Conservation (phyloP, 2,113 vertebrate species). For the Grammomys surdaster region DNA sequence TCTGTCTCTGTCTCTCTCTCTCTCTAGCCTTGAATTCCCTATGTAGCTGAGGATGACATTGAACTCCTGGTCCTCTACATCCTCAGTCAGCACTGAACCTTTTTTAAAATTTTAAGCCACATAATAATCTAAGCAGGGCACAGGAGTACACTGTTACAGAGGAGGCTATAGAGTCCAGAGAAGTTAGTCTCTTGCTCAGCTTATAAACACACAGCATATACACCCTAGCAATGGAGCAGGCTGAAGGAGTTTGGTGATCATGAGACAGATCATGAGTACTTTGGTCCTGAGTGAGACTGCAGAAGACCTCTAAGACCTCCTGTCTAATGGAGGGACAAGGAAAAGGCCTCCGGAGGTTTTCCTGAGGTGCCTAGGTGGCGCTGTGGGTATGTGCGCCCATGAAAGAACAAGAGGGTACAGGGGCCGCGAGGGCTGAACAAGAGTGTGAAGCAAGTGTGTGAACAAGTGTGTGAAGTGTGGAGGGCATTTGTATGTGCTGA, state of each 20-base stretch:
- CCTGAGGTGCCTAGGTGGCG: rapidly evolving
- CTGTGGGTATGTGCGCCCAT: background rate
- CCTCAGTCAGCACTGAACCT: background rate
- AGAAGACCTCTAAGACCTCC: background rate
- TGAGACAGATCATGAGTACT: too few species aligned
- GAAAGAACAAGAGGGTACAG: background rate
- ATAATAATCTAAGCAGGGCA: background rate
- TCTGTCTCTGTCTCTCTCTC: background rate
- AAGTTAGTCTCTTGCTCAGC: background rate
- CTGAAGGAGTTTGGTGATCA: background rate
- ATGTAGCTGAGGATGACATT: background rate
- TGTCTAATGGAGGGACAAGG: background rate
- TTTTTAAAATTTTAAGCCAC: background rate
- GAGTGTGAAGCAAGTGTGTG: background rate
- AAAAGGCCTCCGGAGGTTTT: background rate
- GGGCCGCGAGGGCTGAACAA: background rate
- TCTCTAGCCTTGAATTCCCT: background rate
- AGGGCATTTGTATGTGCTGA: too few species aligned
- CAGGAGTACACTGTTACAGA: background rate
- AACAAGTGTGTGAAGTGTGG: background rate
- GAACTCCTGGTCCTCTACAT: background rate
- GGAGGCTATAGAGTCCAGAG: background rate
- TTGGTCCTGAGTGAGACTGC: background rate
- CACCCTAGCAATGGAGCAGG: background rate
- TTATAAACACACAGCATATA: background rate